Evolutionary conservation across 2,888 invertebrate genomes (phyloP), one percentile per base, ranked within the genome.

Genomic region (Chydorus sphaericus): DNA sequence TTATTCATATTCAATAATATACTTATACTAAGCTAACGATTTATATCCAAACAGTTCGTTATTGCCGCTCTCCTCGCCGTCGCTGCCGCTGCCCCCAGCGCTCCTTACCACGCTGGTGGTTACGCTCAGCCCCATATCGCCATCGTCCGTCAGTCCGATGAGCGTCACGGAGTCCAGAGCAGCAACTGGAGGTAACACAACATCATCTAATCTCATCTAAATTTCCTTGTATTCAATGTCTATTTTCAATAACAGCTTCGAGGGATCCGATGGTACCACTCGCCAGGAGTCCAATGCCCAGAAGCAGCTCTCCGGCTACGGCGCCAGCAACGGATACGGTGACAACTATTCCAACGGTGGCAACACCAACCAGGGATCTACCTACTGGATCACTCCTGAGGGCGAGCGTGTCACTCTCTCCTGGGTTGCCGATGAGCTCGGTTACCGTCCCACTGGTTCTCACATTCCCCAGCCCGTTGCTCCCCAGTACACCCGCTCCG

Each of bases 401-500:
- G 76, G 76, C 36, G 63, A 70, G 29, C 57, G 64, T 52, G 76
- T 77, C 71, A 59, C 65, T 20, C 69, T 77, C 48, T 65, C 54
- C 49, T 78, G 77, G 71, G 57, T 68, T 55, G 75, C 78, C 58
- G 77, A 77, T 61, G 76, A 77, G 62, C 75, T 75, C 61, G 78
- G 77, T 8, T 78, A 70, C 71, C 73, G 73, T 60, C 75, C 77
- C 2, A 61, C 63, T 58, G 65, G 66, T 39, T 38, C 28, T n/a
- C 56, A 56, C 51, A n/a, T 56, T 18, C 56, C 56, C 23, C n/a
- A n/a, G n/a, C n/a, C n/a, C n/a, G 36, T 36, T 14, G 31, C 56
- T 31, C 56, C 56, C 39, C 20, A 20, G 20, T 23, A 39, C 18
- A 23, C n/a, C n/a, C n/a, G n/a, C n/a, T n/a, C n/a, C n/a, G n/a